phyloP scores from a whole-genome alignment of 2,888 invertebrate species.

The Tipula unca region DNA sequence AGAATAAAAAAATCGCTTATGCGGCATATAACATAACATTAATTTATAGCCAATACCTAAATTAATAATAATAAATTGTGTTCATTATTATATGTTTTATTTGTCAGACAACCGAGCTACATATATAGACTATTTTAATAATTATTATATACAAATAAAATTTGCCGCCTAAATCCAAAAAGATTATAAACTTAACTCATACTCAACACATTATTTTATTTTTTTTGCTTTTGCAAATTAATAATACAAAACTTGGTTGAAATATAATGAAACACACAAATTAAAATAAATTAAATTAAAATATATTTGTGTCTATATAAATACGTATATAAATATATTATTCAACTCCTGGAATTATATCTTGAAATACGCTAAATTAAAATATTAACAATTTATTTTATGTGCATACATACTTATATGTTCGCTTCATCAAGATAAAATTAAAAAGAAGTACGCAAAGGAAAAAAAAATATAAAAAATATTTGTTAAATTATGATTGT shows the following conservation, averaged over 20 bases:
- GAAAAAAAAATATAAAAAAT: background rate
- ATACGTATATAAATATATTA: too few relatives aligned
- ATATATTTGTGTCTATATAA: too few relatives aligned
- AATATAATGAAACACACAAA: background rate
- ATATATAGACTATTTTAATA: background rate
- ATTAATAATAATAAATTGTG: background rate
- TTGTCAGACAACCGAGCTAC: background rate
- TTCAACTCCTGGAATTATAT: background rate
- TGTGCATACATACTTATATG: background rate
- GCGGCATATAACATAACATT: background rate
- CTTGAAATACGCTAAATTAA: background rate
- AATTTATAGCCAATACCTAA: background rate
- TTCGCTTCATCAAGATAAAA: background rate
- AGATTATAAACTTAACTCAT: background rate
- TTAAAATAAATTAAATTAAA: background rate
- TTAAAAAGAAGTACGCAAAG: background rate
- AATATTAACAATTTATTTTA: background rate
- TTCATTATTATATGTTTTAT: background rate
- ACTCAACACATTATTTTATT: background rate
- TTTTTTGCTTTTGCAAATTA: background rate
- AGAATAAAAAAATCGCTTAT: background rate
- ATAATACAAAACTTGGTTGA: background rate
- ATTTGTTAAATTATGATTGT: background rate
- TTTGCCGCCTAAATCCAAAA: background rate
- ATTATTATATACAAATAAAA: background rate